These are phyloP conservation scores for Clistopyga incitator DNA, from an alignment of 2,888 invertebrate genomes.

Conservation along the genomic window DNA sequence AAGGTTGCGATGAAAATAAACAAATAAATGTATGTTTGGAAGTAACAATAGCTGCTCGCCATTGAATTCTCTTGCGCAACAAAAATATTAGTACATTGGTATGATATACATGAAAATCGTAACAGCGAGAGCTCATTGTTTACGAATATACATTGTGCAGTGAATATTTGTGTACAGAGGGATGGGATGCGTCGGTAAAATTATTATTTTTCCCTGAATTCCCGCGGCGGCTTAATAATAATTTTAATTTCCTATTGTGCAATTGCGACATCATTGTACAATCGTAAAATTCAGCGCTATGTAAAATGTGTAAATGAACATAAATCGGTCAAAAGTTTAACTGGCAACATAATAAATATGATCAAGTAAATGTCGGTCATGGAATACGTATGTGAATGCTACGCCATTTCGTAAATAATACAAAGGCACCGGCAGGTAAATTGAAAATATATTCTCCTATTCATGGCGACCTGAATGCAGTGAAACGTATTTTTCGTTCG, in stretches of 20 bases:
- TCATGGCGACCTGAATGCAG: not conserved
- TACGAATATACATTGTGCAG: not conserved
- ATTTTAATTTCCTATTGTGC: slow-evolving; percentile 15
- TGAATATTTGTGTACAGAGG: slow-evolving; percentile 1
- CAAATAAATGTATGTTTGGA: not conserved
- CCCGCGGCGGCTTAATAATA: not conserved
- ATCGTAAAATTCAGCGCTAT: not conserved
- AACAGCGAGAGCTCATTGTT: not conserved
- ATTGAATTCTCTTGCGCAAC: not conserved
- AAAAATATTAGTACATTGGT: not conserved
- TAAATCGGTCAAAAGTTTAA: not conserved
- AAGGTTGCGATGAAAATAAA: not conserved
- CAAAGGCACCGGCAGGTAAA: not conserved
- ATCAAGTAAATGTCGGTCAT: not conserved
- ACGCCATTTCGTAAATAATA: not conserved
- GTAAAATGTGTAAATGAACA: not conserved
- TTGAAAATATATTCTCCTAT: slow-evolving; percentile 17
- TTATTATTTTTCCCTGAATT: slow-evolving; percentile 15
- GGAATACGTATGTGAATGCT: not conserved
- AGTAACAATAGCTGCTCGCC: not conserved
- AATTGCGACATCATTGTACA: not conserved
- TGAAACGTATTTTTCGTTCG: slow-evolving; percentile 4
- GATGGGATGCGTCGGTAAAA: not conserved
- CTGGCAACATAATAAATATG: slow-evolving; percentile 7
- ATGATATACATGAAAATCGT: slow-evolving; percentile 10